These are phyloP conservation scores for Galaxea fascicularis DNA, from an alignment of 92 coral and sea anemone species.

Conservation along the genomic window DNA sequence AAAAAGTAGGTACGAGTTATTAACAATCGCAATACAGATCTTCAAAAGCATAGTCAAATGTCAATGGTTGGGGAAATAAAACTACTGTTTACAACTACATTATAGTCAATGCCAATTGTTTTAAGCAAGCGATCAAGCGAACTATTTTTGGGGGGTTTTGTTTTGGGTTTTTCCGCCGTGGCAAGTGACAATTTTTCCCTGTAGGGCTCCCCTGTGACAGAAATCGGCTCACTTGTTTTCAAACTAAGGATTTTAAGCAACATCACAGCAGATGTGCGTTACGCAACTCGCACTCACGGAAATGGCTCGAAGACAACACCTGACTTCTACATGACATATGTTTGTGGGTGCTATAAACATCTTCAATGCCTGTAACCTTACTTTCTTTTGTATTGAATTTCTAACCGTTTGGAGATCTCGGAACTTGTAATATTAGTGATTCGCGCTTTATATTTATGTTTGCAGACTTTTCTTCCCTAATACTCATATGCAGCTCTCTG, in stretches of 20 bases:
- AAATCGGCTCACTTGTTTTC: conserved; percentile 25
- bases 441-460: conserved; percentile 2
- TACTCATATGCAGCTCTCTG: neutral
- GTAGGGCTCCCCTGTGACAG: conserved; percentile 50
- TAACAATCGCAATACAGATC: neutral
- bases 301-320: no score
- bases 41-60: neutral
- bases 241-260: conserved; percentile 7
- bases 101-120: neutral
- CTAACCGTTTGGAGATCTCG: neutral
- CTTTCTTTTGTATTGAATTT: neutral
- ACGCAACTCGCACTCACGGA: neutral
- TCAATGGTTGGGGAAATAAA: neutral
- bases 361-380: neutral
- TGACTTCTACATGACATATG: neutral
- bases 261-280: neutral
- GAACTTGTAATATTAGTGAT: neutral
- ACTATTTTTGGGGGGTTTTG: neutral
- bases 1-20: neutral
- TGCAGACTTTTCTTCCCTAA: neutral
- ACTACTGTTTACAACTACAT: neutral
- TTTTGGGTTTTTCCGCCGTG: no score
- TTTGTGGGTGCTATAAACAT: neutral
- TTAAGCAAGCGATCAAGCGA: neutral
- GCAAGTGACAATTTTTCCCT: neutral